Conservation (phyloP, 2,888 invertebrate species). For the Dione juno region DNA sequence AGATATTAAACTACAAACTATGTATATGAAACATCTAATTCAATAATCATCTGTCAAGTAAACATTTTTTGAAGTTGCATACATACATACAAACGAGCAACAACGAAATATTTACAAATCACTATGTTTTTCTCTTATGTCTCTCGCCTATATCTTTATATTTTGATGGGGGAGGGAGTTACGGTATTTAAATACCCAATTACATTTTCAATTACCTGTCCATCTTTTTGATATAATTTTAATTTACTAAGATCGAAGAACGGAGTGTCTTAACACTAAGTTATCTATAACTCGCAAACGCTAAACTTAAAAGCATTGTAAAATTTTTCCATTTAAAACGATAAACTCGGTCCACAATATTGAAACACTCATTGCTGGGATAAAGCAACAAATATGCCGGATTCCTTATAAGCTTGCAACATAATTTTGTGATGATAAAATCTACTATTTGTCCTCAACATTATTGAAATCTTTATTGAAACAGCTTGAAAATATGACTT, state of each 20-base stretch:
- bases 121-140: too few relatives aligned
- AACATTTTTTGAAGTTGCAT: too few relatives aligned
- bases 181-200: too few relatives aligned
- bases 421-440: slow-evolving; percentile 25
- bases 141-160: too few relatives aligned
- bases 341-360: background rate
- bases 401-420: slow-evolving; percentile 25
- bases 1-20: background rate
- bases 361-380: background rate
- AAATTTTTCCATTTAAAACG: background rate
- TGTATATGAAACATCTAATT: background rate
- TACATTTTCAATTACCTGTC: too few relatives aligned
- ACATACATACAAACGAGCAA: too few relatives aligned
- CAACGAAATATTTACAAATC: too few relatives aligned
- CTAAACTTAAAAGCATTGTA: background rate
- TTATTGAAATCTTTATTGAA: slow-evolving; percentile 36
- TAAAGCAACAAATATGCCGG: slow-evolving; percentile 19
- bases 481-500: slow-evolving; percentile 44
- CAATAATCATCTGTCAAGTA: background rate
- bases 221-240: too few relatives aligned
- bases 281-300: background rate
- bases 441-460: slow-evolving; percentile 26
- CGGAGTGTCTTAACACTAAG: too few relatives aligned
- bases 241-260: too few relatives aligned
- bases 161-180: too few relatives aligned